A percentile compares a stretch with the other conserved stretches of the same genome.
These are phyloP conservation scores for Balaenoptera acutorostrata DNA, from an alignment of 2,113 vertebrate species.

Conservation along the genomic window DNA sequence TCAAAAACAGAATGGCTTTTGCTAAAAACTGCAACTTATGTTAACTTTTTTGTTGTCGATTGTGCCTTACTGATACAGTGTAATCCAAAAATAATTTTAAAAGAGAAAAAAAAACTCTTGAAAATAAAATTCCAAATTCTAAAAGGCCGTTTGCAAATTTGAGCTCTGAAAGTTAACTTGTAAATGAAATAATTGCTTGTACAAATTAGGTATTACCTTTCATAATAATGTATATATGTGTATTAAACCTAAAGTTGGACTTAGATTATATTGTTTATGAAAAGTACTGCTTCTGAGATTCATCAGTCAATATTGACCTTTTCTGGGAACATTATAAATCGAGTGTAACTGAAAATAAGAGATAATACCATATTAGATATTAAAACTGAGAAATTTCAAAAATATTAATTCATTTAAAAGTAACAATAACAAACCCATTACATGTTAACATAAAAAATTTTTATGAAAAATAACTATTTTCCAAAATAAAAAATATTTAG, in stretches of 20 bases:
- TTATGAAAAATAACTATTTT: conserved; percentile 18
- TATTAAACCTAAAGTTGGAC: neutral
- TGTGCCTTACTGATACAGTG: neutral
- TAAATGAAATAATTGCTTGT: neutral
- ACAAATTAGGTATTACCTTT: neutral
- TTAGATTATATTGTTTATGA: neutral
- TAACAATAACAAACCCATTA: neutral
- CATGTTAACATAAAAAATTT: neutral
- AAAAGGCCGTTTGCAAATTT: neutral
- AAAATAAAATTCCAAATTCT: neutral
- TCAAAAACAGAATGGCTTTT: neutral
- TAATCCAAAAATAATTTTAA: neutral
- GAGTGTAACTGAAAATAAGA: neutral
- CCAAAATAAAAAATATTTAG: neutral
- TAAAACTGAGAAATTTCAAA: neutral
- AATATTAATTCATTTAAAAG: neutral
- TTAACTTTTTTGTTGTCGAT: neutral
- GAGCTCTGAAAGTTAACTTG: neutral
- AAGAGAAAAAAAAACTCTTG: neutral
- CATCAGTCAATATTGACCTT: neutral
- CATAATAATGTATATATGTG: neutral
- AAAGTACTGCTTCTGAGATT: neutral
- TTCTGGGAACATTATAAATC: neutral
- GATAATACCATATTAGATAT: neutral
- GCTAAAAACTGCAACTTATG: neutral